phyloP scores from a whole-genome alignment of 2,888 invertebrate genomes.

The Agrypnus murinus region DNA sequence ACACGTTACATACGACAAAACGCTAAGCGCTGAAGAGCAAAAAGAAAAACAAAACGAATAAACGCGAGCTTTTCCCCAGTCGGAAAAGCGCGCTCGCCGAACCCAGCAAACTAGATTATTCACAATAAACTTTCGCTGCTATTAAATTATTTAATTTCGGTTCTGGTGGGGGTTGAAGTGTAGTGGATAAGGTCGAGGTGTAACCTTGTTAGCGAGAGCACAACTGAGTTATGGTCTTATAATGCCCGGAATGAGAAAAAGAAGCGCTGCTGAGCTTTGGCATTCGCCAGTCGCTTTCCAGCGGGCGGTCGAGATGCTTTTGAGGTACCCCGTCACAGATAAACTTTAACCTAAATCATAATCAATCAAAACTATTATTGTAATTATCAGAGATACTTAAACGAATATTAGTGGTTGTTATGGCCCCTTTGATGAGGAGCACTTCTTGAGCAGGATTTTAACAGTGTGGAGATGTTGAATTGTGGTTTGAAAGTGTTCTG shows the following conservation, averaged over 20 bases:
- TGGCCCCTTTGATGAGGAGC: too few relatives aligned
- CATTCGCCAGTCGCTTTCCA: conserved; percentile 67
- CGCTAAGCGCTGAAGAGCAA: conserved; percentile 25
- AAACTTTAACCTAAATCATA: conserved; percentile 39
- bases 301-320: conserved; percentile 62
- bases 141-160: conserved; percentile 74
- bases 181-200: conserved; percentile 71
- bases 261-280: conserved; percentile 67
- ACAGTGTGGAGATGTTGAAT: too few relatives aligned
- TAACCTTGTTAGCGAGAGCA: conserved; percentile 71
- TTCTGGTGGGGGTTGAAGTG: conserved; percentile 65
- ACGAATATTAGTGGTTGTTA: neutral
- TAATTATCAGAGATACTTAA: conserved; percentile 6
- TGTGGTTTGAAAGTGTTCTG: too few relatives aligned
- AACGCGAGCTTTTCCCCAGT: conserved; percentile 39
- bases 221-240: conserved; percentile 72
- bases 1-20: conserved; percentile 1
- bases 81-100: conserved; percentile 48
- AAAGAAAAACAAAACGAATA: conserved; percentile 48
- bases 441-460: too few relatives aligned
- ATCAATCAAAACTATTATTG: conserved; percentile 29
- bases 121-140: conserved; percentile 73
- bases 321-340: conserved; percentile 44
- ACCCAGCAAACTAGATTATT: conserved; percentile 71
- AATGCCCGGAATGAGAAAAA: conserved; percentile 71